Evolutionary conservation across 1,140 invertebrate genomes (phyloP), one percentile per base, ranked within the genome.

Genomic region (Drosophila sp.): DNA sequence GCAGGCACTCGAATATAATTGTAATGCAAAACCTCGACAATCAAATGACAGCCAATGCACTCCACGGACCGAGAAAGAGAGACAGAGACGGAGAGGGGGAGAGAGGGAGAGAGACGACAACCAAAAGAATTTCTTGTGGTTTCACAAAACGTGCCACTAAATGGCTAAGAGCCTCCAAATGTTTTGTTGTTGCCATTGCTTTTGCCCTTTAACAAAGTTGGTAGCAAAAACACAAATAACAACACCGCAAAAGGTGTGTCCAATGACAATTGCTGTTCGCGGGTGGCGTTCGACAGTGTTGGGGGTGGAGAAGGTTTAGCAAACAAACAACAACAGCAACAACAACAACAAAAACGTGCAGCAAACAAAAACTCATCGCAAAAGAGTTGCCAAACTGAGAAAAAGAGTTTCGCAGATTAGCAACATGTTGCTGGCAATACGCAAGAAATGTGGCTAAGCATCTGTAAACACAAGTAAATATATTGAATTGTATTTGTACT

Each of bases 401-500:
- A 57, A 46, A 7, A 38, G 38, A 38, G 25, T 53, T n/a, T 8
- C 21, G 56, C 56, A 53, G 51, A 59, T 72, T 64, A 59, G 43
- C 53, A 53, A 70, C 66, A 70, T 62, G 29, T 61, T 57, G 29
- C 32, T 29, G 45, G 25, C 64, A 29, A 7, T 25, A 64, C 45
- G 51, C 41, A 25, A 54, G 14, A 48, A 61, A 41, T 58, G 41
- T 59, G 58, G 54, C 43, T 45, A 25, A 1, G 18, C 43, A 45
- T 21, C 16, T 43, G 16, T 7, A 43, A 18, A 13, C 21, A 21
- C 7, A 45, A 45, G 4, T 18, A 46, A 7, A 11, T 48, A 29
- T 29, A 29, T 50, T 29, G 5, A 53, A 36, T 13, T 34, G 32
- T 53, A 18, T 9, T 36, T 53, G 14, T 95, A 98, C 97, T 97